Evolutionary conservation across 2,113 vertebrate genomes (phyloP), one percentile per base, ranked within the genome.

Genomic region (Engraulis encrasicolus): DNA sequence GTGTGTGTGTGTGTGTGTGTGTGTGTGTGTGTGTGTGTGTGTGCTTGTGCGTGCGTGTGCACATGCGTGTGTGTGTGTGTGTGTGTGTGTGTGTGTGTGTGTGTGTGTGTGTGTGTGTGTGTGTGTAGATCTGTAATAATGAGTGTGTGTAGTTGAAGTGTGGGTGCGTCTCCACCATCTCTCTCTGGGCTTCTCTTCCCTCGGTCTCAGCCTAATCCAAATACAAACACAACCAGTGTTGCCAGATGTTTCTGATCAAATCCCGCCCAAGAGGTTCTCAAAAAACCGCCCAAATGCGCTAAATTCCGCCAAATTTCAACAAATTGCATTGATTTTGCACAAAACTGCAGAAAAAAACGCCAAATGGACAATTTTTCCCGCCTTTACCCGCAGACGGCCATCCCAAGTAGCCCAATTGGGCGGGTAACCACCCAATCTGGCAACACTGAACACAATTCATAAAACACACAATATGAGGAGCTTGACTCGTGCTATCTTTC

Each of bases 381-480:
- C n/a, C n/a, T n/a, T n/a, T n/a, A n/a, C n/a, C n/a, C n/a, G n/a
- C n/a, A n/a, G n/a, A n/a, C n/a, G n/a, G n/a, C n/a, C n/a, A n/a
- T n/a, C n/a, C n/a, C n/a, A n/a, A n/a, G n/a, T n/a, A n/a, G n/a
- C n/a, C n/a, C n/a, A n/a, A n/a, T n/a, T n/a, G n/a, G n/a, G n/a
- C n/a, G n/a, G n/a, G n/a, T n/a, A n/a, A n/a, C n/a, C n/a, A n/a
- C n/a, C n/a, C n/a, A n/a, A n/a, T n/a, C n/a, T n/a, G n/a, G n/a
- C n/a, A n/a, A n/a, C n/a, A n/a, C n/a, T n/a, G n/a, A n/a, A n/a
- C n/a, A n/a, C n/a, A n/a, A n/a, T n/a, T 31, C 52, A 54, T 20
- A 71, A 9, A 23, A 34, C 61, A 71, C 61, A 31, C 61, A 71
- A 71, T 31, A 71, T 71, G 61, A 71, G 34, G 61, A 71, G 61